A percentile compares a stretch with the other conserved stretches of the same genome.
Evolutionary conservation across 64 coral and sea anemone genomes (phyloP).

Genomic region (Catalaphyllia jardinei): DNA sequence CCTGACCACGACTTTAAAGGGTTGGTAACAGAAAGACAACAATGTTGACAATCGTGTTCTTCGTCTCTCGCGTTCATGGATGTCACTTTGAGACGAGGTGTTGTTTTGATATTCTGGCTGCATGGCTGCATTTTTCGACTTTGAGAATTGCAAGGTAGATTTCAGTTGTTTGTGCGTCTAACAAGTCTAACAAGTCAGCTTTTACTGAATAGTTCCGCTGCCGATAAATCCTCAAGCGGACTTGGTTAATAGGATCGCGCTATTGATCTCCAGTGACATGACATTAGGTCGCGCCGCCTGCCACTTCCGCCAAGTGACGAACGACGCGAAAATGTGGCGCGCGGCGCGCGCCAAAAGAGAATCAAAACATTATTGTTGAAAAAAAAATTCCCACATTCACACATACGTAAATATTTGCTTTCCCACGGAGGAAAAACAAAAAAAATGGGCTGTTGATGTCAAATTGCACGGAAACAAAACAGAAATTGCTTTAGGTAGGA

Average conservation of each 20-base stretch:
- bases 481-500: not conserved
- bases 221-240: not conserved
- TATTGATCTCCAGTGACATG: not conserved
- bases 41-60: too few relatives aligned
- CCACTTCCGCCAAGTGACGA: not conserved
- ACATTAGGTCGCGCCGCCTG: not conserved
- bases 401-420: slow-evolving; percentile 11
- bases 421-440: not conserved
- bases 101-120: too few relatives aligned
- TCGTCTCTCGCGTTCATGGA: too few relatives aligned
- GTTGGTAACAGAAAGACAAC: too few relatives aligned
- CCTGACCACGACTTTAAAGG: too few relatives aligned
- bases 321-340: slow-evolving; percentile 16
- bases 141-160: not conserved
- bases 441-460: not conserved
- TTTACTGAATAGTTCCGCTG: not conserved
- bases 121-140: not conserved
- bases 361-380: not conserved
- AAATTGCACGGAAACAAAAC: not conserved
- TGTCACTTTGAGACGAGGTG: too few relatives aligned
- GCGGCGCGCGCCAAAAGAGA: not conserved
- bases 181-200: not conserved
- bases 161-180: not conserved
- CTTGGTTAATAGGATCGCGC: not conserved
- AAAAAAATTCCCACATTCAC: not conserved